Percentiles rank a stretch among this genome's conserved stretches.
phyloP scores from a whole-genome alignment of 2,113 vertebrate genomes.

The Tauraco erythrolophus region DNA sequence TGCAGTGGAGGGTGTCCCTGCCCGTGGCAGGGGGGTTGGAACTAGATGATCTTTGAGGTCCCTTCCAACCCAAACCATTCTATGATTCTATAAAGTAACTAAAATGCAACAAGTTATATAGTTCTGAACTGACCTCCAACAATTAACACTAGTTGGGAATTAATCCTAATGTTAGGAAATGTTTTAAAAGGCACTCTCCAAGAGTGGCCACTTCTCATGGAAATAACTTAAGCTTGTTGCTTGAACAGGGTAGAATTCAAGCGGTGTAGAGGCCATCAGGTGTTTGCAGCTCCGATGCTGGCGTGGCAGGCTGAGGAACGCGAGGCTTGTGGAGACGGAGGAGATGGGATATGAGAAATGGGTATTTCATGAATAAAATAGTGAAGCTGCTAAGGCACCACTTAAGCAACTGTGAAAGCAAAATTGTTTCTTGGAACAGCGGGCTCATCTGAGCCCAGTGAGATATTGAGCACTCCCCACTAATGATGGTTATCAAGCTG shows the following conservation, averaged over 20 bases:
- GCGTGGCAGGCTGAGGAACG: background rate
- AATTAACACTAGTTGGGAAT: background rate
- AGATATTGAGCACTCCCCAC: background rate
- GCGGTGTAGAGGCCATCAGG: rapidly evolving
- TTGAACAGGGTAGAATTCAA: background rate
- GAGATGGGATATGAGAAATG: background rate
- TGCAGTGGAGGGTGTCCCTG: too few species aligned
- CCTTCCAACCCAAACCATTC: too few species aligned
- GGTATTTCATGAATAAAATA: background rate
- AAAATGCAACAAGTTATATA: background rate
- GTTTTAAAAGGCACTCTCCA: background rate
- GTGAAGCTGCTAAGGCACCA: background rate
- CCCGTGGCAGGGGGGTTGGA: too few species aligned
- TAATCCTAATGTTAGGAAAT: background rate
- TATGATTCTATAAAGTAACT: too few species aligned
- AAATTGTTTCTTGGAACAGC: background rate
- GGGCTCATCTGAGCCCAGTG: background rate
- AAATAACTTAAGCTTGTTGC: background rate
- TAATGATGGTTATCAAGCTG: background rate
- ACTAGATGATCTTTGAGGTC: too few species aligned
- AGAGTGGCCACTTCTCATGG: background rate
- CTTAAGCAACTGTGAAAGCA: background rate
- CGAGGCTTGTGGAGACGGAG: background rate
- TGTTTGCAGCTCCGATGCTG: background rate
- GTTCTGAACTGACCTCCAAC: background rate